Base-by-base conservation (phyloP, 2,797 vertebrate species). In the Mycteria americana region DNA sequence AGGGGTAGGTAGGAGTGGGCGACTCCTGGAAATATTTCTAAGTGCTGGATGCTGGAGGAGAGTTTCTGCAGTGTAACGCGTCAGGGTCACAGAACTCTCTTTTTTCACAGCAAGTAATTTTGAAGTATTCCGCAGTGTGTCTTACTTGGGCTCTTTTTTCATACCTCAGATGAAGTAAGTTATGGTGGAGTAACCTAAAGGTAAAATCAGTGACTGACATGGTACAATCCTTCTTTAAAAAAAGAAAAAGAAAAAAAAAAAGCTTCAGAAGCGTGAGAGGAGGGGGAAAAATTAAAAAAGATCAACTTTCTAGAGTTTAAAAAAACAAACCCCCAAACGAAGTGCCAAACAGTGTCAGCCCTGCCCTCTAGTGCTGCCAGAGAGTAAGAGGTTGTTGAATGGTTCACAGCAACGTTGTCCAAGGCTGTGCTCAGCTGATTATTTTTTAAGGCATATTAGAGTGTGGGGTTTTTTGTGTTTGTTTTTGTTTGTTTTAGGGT, bases 331-430 rank as follows among this genome's bases (percentile, higher is more conserved):
- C 37, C 28, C 15, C 1, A 6, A 41, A 11, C 1, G 6, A 16
- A 37, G 28, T 11, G 23, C 11, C 18, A 41, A 39, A 21, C n/a
- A 39, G 54, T 7, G 75, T 50, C 62, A 91, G 92, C 81, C 57
- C 93, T 96, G 96, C 95, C 93, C 92, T 80, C 94, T 96, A 93
- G 91, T 83, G 95, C 92, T 91, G 70, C 18, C 46, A 1, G 81
- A 0, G 2, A 18, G 65, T 12, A 69, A 72, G 53, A 53, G 53
- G 41, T 3, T 8, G 24, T 18, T 51, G 45, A 6, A 2, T 7
- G 16, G 33, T 4, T 78, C 41, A 21, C 31, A 16, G 16, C 7
- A 3, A 1, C 0, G 46, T 16, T 65, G 35, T 15, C 8, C 11
- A 5, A 22, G 23, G 30, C 27, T 0, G 9, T 3, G 7, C 51